Percentiles rank a stretch among this genome's conserved stretches.
These are phyloP conservation scores for Seira sanloemensis DNA, from an alignment of 2,888 invertebrate genomes.

Conservation along the genomic window DNA sequence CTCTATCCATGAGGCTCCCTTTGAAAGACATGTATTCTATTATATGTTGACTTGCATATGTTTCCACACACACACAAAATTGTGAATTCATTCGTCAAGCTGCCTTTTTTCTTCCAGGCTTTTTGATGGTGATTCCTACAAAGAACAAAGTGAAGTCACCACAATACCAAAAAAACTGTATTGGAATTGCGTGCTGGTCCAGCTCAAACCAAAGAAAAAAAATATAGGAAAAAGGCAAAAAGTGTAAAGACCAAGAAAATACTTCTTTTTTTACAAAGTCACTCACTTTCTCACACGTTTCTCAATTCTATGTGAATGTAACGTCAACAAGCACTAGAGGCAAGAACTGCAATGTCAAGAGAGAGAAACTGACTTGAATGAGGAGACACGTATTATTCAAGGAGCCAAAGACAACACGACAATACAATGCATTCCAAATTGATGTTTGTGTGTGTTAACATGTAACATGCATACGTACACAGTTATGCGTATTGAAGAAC, in stretches of 20 bases:
- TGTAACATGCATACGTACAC: neutral
- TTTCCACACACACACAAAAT: constrained; percentile 47
- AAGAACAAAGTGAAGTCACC: constrained; percentile 57
- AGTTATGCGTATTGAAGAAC: neutral
- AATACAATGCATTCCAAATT: constrained; percentile 72
- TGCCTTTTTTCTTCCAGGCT: constrained; percentile 29
- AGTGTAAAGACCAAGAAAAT: constrained; percentile 39
- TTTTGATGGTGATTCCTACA: constrained; percentile 47
- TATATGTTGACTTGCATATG: constrained; percentile 32
- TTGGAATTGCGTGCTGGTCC: constrained; percentile 4
- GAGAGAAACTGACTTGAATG: constrained; percentile 52
- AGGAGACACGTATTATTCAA: constrained; percentile 66
- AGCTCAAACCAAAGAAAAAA: neutral
- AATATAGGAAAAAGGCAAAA: constrained; percentile 25
- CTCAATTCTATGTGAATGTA: constrained; percentile 32
- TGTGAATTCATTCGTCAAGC: constrained; percentile 63
- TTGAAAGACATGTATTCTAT: constrained; percentile 36
- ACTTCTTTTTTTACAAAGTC: constrained; percentile 26
- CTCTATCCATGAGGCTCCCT: neutral
- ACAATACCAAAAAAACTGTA: neutral
- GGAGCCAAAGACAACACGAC: constrained; percentile 54
- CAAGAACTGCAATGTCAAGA: constrained; percentile 60
- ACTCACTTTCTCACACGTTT: constrained; percentile 49
- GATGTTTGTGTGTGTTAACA: constrained; percentile 58
- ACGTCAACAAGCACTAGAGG: neutral